Base-by-base conservation (phyloP, 2,888 invertebrate species). In the Rhaphigaster nebulosa region DNA sequence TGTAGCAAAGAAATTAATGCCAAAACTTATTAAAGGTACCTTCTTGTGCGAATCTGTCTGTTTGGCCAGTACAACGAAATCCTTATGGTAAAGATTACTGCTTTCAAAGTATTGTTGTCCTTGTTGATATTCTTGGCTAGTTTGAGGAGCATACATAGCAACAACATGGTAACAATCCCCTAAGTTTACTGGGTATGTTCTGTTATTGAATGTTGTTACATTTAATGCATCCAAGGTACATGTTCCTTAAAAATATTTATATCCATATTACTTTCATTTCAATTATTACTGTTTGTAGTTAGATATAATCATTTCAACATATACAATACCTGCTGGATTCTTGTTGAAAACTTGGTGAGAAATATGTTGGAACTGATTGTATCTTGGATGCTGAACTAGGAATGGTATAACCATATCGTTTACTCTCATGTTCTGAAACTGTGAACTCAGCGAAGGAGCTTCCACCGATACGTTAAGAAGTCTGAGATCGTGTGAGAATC, bases 201-300 rank as follows among this genome's bases (percentile, higher is more conserved):
- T 95, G 93, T 95, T 95, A 94, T 96, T 96, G 94, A 96, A 96
- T 2, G 96, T 96, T 92, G 94, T 95, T 88, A 95, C 94, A 90
- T 93, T 94, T 89, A 94, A 94, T 54, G 94, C 94, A 92, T 96
- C 96, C 80, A 97, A 93, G 10, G 95, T 94, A 93, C 97, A 97
- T 92, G 94, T 94, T 87, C 95, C 96, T n/a, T 96, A 93, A 91
- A 93, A 91, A 76, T 29, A 70, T 26, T 20, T 18, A 10, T 50
- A 15, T 84, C 8, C n/a, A 45, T 50, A n/a, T 45, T 18, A 65
- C 18, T 34, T n/a, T 60, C 10, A 60, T 60, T 60, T 34, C 29
- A 65, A 65, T 15, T 15, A 13, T 29, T 29, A 20, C 29, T 45
- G 20, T 3, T 45, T 50, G 41, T 41, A 20, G n/a, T n/a, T n/a